Evolutionary conservation across 2,888 invertebrate genomes (phyloP).

Genomic region (Zele albiditarsus): DNA sequence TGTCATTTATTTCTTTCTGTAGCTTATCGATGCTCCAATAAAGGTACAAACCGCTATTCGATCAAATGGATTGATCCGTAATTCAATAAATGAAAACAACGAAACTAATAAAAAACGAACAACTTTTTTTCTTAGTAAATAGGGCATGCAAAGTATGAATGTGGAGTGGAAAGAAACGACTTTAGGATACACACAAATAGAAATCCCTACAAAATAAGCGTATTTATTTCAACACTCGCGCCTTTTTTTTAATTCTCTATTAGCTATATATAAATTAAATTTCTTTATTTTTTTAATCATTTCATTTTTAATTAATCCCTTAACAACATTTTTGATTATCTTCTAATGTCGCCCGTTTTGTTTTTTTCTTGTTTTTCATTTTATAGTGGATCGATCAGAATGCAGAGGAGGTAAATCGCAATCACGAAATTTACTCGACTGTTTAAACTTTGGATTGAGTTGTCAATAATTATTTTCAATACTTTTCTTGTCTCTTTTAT

Average conservation of each 20-base stretch:
- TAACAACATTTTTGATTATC: slow-evolving; percentile 19
- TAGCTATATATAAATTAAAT: not conserved
- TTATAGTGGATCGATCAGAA: slow-evolving; percentile 81
- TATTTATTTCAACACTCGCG: slow-evolving; percentile 11
- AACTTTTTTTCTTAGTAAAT: not conserved
- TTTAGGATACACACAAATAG: slow-evolving; percentile 3
- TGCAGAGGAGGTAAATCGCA: slow-evolving; percentile 78
- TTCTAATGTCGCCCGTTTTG: slow-evolving; percentile 50
- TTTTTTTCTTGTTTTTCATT: slow-evolving; percentile 58
- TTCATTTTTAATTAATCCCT: slow-evolving; percentile 16
- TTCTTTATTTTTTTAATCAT: not conserved
- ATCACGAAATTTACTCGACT: slow-evolving; percentile 50
- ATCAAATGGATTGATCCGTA: slow-evolving; percentile 23
- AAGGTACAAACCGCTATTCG: slow-evolving; percentile 39
- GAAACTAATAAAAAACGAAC: not conserved
- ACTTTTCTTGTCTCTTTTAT: slow-evolving; percentile 29
- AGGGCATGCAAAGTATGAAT: slow-evolving; percentile 41
- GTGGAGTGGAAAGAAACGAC: slow-evolving; percentile 24
- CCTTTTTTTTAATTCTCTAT: not conserved
- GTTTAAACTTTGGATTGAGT: slow-evolving; percentile 52
- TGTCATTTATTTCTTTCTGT: slow-evolving; percentile 39
- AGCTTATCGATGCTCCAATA: slow-evolving; percentile 47
- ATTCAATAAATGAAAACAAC: slow-evolving; percentile 32
- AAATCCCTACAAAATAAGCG: not conserved
- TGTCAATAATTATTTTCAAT: slow-evolving; percentile 41